Base-by-base conservation (phyloP, 2,797 vertebrate species). In the Philypnodon macrostomus region DNA sequence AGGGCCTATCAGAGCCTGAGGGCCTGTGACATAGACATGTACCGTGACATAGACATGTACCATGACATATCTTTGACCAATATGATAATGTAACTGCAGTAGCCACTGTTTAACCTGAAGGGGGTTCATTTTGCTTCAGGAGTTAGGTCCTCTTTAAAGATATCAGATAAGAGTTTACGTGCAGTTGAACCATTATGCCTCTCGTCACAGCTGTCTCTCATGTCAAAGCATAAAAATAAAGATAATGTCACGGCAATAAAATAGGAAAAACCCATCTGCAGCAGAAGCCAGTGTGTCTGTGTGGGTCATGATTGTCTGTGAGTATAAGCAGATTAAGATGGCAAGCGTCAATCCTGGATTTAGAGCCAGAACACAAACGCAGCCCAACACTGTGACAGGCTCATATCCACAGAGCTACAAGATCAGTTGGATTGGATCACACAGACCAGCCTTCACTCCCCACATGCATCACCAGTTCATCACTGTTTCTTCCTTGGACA, bases 241-340 rank as follows among this genome's bases (percentile, higher is more conserved):
- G 54, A 58, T 16, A 53, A 46, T 51, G 41, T 47, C 17, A 29
- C 18, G 32, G 32, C n/a, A 44, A 4, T 16, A 57, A 47, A 50
- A 63, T 26, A 38, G 36, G 31, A 46, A 37, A 41, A 41, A 63
- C 37, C 52, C 15, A 45, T 49, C 33, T 18, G 35, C 49, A 8
- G 18, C 15, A 23, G 49, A 49, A 47, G 31, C 5, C n/a, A 35
- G 10, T 23, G 50, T 63, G 32, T 57, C 36, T 64, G 32, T 10
- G 13, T 55, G 68, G 67, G 65, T 82, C 85, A 73, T 85, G 82
- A 88, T 83, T 87, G 87, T 81, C 82, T 87, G 72, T 64, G 71
- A 70, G 75, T 23, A 41, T 89, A 90, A 91, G 80, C 67, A 87
- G 90, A 90, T 91, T 90, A 90, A 85, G 83, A 87, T 77, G 76